Percentiles rank a stretch among this genome's conserved stretches.
These are phyloP conservation scores for Arctia plantaginis DNA, from an alignment of 2,888 invertebrate genomes.

Conservation along the genomic window DNA sequence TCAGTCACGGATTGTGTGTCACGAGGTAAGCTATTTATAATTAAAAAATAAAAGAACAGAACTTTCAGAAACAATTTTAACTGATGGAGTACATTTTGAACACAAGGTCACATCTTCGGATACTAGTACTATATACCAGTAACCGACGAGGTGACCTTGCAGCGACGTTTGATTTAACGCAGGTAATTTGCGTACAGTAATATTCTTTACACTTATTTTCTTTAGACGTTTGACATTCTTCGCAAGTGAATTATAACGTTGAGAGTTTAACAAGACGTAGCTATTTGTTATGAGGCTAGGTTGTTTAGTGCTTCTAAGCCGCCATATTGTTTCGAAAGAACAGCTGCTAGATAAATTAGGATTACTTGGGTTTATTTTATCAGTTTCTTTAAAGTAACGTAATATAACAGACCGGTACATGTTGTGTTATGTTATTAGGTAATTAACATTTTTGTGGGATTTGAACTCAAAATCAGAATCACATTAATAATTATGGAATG, in stretches of 20 bases:
- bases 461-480: background rate
- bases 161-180: slow-evolving; percentile 37
- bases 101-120: slow-evolving; percentile 2
- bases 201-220: slow-evolving; percentile 27
- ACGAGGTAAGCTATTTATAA: background rate
- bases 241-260: slow-evolving; percentile 38
- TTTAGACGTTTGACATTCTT: slow-evolving; percentile 44
- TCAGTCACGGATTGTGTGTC: no score
- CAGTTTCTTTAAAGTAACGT: background rate
- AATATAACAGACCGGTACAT: background rate
- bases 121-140: slow-evolving; percentile 12
- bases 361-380: slow-evolving; percentile 16
- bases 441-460: slow-evolving; percentile 5
- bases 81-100: slow-evolving; percentile 18
- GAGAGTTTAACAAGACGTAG: slow-evolving; percentile 42
- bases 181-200: slow-evolving; percentile 39
- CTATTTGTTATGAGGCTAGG: slow-evolving; percentile 43
- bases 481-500: background rate
- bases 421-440: background rate
- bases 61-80: slow-evolving; percentile 4
- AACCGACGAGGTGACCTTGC: slow-evolving; percentile 34
- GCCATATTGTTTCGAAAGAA: slow-evolving; percentile 36
- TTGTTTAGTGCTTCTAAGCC: slow-evolving; percentile 25
- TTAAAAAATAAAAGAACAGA: slow-evolving; percentile 1
- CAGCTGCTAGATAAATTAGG: slow-evolving; percentile 40